phyloP scores from a whole-genome alignment of 2,888 invertebrate genomes.

The Thymelicus acteon region DNA sequence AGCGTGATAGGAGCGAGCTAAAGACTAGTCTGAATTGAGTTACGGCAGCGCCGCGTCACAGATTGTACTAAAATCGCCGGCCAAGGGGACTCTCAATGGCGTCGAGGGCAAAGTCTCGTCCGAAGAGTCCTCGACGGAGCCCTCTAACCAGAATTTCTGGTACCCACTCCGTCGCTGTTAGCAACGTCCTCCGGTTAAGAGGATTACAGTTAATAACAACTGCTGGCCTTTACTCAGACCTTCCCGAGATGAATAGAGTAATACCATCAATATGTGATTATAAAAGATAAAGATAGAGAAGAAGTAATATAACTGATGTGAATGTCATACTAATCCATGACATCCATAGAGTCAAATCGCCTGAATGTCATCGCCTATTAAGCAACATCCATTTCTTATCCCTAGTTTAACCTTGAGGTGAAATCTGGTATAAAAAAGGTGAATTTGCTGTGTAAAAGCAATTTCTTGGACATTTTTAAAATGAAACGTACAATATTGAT shows the following conservation, averaged over 20 bases:
- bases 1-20: conserved; percentile 77
- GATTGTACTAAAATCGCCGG: conserved; percentile 89
- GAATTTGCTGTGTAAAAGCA: no score
- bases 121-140: conserved; percentile 79
- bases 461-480: no score
- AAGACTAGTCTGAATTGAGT: conserved; percentile 95
- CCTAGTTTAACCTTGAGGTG: no score
- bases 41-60: conserved; percentile 84
- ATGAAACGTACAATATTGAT: neutral
- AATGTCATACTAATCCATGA: neutral
- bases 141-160: conserved; percentile 86
- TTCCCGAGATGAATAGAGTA: conserved; percentile 87
- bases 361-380: neutral
- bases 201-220: conserved; percentile 64
- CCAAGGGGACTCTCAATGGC: conserved; percentile 87
- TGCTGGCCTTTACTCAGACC: conserved; percentile 89
- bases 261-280: conserved; percentile 42
- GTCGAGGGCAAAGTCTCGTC: conserved; percentile 74
- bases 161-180: conserved; percentile 85
- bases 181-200: conserved; percentile 87
- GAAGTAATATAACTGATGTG: neutral
- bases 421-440: no score
- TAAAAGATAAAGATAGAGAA: no score
- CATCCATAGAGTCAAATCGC: neutral
- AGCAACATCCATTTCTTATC: no score